A percentile compares a stretch with the other conserved stretches of the same genome.
phyloP scores from a whole-genome alignment of 2,888 invertebrate genomes.

The Smittia sp. region DNA sequence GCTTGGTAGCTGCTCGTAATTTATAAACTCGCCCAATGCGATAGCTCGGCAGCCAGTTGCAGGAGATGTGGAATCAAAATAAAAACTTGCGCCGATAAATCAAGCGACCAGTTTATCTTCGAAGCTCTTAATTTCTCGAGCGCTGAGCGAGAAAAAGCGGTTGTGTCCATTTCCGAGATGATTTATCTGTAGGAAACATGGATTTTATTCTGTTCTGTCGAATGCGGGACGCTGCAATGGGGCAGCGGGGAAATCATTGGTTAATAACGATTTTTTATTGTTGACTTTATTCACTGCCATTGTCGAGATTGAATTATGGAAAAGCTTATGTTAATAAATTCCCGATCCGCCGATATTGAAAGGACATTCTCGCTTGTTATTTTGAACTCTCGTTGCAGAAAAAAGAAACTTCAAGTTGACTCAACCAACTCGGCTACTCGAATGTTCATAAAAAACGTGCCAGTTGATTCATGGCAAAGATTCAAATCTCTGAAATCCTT shows the following conservation, averaged over 20 bases:
- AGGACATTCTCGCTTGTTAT: too few relatives aligned
- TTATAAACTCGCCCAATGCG: background rate
- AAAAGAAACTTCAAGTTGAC: too few relatives aligned
- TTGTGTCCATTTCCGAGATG: conserved; percentile 35
- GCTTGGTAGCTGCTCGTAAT: too few relatives aligned
- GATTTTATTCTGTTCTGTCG: conserved; percentile 3
- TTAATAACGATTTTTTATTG: conserved; percentile 15
- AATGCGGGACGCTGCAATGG: conserved; percentile 19
- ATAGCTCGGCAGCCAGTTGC: background rate
- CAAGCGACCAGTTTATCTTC: conserved; percentile 38
- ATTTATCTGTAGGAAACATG: conserved; percentile 41
- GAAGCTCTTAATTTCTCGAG: conserved; percentile 14
- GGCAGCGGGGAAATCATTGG: conserved; percentile 21
- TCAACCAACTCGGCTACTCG: too few relatives aligned
- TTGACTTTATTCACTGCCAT: conserved; percentile 23
- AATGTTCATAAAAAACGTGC: background rate
- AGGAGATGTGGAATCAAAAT: conserved; percentile 19
- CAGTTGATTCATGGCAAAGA: background rate
- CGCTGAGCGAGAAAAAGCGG: conserved; percentile 11
- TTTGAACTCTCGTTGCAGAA: background rate
- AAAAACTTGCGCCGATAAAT: conserved; percentile 31
- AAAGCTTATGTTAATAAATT: conserved; percentile 38
- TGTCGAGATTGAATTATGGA: conserved; percentile 37
- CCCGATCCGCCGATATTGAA: background rate
- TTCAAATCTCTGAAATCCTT: background rate